A percentile compares a stretch with the other conserved stretches of the same genome.
These are phyloP conservation scores for Danio albolineatus DNA, from an alignment of 2,797 vertebrate species.

Conservation along the genomic window DNA sequence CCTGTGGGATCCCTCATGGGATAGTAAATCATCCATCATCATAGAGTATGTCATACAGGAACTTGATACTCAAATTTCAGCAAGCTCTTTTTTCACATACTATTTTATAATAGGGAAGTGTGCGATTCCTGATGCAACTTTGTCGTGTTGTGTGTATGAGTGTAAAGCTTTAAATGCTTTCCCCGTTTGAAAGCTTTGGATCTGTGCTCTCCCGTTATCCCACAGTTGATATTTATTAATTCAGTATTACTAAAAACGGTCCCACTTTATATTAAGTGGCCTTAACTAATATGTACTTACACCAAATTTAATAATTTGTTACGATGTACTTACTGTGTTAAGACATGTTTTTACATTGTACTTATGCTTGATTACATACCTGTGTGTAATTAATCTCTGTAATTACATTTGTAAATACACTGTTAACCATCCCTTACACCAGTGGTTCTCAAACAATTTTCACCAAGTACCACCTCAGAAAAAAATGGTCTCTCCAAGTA, in stretches of 20 bases:
- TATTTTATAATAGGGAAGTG: not conserved
- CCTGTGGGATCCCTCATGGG: not conserved
- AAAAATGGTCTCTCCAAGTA: too few species aligned
- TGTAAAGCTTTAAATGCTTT: conserved; percentile 38
- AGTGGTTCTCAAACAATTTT: too few species aligned
- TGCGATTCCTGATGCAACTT: not conserved
- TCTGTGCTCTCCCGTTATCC: conserved; percentile 37
- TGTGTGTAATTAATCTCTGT: too few species aligned
- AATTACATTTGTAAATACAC: too few species aligned
- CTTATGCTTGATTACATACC: too few species aligned
- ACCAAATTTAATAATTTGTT: too few species aligned
- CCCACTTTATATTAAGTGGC: too few species aligned
- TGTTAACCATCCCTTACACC: too few species aligned
- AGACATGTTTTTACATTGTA: too few species aligned
- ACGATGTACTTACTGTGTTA: too few species aligned
- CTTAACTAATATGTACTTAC: too few species aligned
- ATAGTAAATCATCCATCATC: not conserved
- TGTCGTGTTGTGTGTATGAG: not conserved
- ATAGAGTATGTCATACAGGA: not conserved
- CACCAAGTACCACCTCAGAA: too few species aligned
- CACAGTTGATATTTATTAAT: not conserved
- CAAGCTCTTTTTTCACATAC: not conserved
- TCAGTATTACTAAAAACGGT: not conserved
- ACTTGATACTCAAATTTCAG: not conserved
- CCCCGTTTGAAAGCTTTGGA: conserved; percentile 23